Base-by-base conservation (phyloP, 92 coral and sea anemone species). In the Scolanthus callimorphus region DNA sequence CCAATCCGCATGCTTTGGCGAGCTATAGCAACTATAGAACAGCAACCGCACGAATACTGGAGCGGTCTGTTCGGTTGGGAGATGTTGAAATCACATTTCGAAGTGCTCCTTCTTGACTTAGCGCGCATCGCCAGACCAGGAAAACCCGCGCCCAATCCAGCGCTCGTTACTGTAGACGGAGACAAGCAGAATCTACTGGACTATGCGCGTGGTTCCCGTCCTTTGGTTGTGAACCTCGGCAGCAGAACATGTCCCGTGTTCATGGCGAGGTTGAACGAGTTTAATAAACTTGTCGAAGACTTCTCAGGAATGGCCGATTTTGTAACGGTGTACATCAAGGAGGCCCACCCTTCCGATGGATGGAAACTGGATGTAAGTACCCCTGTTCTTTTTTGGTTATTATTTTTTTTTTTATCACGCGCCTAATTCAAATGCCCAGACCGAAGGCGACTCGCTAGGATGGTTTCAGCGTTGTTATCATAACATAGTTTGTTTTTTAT, bases 221-320 rank as follows among this genome's bases (percentile, higher is more conserved):
- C 99, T 20, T 84, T 94, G 11, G 86, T 94, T 13, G 73, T 94
- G 41, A 94, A 89, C 70, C 88, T 94, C 50, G 86, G 99, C 50
- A 94, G 99, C 43, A 80, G 89, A 60, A 84, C 94, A 38, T 94
- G 99, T 65, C 99, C 99, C 10, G 94, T 91, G 38, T 94, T 94
- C 29, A 77, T 91, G 88, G 88, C 89, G 45, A 84, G 86, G 58
- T 67, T 78, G 82, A 73, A 55, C 62, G 85, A 85, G 70, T 94
- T 94, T 47, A 75, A 76, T 31, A 77, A 68, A 39, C 63, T 94
- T 37, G 88, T 74, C 19, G 76, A 56, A 3, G 84, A 79, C 34
- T 88, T 78, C 77, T 51, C 52, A 30, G 78, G 81, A 50, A 58
- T 83, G 21, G 96, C 86, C 26, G 96, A 88, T 51, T 88, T 88